Base-by-base conservation (phyloP, 2,888 invertebrate genomes). In the Cistogaster globosa region DNA sequence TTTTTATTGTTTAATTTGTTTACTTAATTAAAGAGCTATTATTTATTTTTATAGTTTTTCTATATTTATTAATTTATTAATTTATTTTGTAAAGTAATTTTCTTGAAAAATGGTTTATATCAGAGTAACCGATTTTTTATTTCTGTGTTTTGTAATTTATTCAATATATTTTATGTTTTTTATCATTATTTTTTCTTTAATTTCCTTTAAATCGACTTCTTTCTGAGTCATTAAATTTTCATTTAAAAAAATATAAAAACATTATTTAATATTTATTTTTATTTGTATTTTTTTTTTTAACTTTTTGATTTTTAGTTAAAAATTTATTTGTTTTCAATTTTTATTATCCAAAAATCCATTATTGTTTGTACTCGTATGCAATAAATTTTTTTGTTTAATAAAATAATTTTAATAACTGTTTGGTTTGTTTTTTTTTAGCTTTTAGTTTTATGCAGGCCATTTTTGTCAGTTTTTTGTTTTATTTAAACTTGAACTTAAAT, bases 401-500 rank as follows among this genome's bases (percentile, higher is more conserved):
- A 57, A 71, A 78, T 53, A 62, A 53, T 77, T 78, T 78, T 58
- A 69, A 78, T 69, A 62, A 60, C 53, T 8, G 38, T 62, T 60
- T 22, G 38, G 14, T 60, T 22, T 62, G 69, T 18, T 62, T 62
- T 36, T 1, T 2, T 1, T 48, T 69, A 8, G 38, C 3, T 63
- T 57, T 57, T 36, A 81, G 16, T 68, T 63, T 62, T 45, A 2
- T 58, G 8, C 45, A 45, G 62, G 14, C 78, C 62, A 42, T 53
- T 48, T 58, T 65, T 79, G 55, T 60, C 45, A 74, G 72, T 7
- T 80, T 69, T 14, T 57, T 71, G 32, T 32, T 32, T 32, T 7
- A 60, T 57, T 42, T 77, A 84, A 84, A 84, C 84, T 84, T 84
- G 84, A 84, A 84, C 84, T 80, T 84, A 69, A 83, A 75, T 75